These are phyloP conservation scores for Noctua janthina DNA, from an alignment of 2,888 invertebrate genomes.

Conservation along the genomic window DNA sequence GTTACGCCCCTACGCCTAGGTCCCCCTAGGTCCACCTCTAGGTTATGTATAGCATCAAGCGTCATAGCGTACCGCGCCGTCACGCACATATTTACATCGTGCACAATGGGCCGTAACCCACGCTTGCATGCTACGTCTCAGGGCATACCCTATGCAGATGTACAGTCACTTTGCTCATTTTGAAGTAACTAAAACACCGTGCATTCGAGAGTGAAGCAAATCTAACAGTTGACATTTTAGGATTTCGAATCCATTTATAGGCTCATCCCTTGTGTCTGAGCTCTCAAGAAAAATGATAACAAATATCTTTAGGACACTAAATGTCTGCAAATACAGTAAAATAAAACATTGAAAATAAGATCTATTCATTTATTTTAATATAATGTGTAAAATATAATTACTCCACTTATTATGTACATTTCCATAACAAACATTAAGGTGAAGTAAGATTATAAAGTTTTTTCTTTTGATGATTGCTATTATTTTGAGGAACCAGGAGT, in stretches of 20 bases:
- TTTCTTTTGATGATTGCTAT: conserved; percentile 1
- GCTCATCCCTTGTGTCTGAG: background rate
- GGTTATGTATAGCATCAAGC: too few species aligned
- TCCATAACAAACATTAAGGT: background rate
- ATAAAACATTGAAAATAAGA: background rate
- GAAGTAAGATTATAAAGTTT: background rate
- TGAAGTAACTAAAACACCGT: background rate
- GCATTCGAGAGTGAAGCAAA: background rate
- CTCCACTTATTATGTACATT: background rate
- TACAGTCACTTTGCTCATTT: background rate
- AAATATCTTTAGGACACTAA: background rate
- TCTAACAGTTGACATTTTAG: background rate
- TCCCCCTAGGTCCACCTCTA: too few species aligned
- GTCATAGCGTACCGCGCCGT: background rate
- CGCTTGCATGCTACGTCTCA: too few species aligned
- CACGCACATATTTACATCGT: background rate
- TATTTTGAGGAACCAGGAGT: conserved; percentile 18
- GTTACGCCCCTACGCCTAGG: background rate
- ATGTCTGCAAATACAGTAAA: background rate
- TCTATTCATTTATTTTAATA: conserved; percentile 14
- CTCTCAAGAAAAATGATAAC: background rate
- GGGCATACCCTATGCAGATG: background rate
- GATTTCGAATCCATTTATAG: background rate
- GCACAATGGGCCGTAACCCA: background rate
- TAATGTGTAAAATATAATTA: background rate